Evolutionary conservation across 2,113 vertebrate genomes (phyloP), one percentile per base, ranked within the genome.

Genomic region (Ibidorhyncha struthersii): DNA sequence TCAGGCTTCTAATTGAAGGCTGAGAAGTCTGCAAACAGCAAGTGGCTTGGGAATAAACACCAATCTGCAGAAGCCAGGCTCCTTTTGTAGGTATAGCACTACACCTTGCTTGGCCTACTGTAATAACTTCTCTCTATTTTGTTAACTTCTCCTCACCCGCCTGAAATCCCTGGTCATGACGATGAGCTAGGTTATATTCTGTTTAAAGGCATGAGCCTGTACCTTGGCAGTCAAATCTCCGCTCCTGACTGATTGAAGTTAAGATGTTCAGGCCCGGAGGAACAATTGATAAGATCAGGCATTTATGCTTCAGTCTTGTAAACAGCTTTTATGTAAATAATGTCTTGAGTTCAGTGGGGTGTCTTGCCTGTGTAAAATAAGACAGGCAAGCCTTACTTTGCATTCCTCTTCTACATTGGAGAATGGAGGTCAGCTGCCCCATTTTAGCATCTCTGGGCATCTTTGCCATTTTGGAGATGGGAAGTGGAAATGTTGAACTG

Each of bases 371-470:
- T n/a, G 15, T 59, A 72, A 52, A 76, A 56, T 32, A 62, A 49
- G 27, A 43, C 34, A 76, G 11, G 5, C 10, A 72, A 49, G 18
- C 27, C 13, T 77, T 63, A 59, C 32, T 74, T 74, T 80, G 17
- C 11, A 26, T 0, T 0, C 6, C 6, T 49, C 29, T 22, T 20
- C 9, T 62, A 62, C 34, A 8, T 61, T 8, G 7, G 43, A 76
- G 23, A 78, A 36, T 3, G 13, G 15, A 50, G 32, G 30, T 22
- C 14, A 79, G 6, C 26, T 16, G 29, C 11, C 66, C 23, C 32
- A 21, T 63, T 87, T 90, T 50, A 59, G 12, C 8, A 63, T 36
- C n/a, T 56, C 26, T 52, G 14, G 13, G 12, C 11, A 74, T 30
- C 40, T 78, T 53, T 76, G 18, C n/a, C 5, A 1, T 23, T 61